Evolutionary conservation across 2,797 vertebrate genomes (phyloP).

Genomic region (Euthynnus affinis): DNA sequence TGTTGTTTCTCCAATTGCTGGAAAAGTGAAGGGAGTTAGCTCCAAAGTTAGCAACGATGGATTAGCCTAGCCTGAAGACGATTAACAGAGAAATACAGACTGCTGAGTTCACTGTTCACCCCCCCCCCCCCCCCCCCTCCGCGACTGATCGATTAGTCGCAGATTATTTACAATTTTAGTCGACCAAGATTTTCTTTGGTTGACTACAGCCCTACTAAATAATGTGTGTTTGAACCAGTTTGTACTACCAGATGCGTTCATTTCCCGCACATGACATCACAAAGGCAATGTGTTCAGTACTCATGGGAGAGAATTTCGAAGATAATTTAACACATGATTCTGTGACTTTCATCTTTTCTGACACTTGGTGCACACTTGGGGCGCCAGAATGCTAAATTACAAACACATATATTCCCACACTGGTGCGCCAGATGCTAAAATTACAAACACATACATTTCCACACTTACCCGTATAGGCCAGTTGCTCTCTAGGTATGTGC

Average conservation of each 20-base stretch:
- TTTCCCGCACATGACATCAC: neutral
- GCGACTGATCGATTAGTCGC: too few species aligned
- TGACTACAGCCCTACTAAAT: too few species aligned
- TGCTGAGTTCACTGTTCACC: too few species aligned
- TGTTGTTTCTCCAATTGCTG: too few species aligned
- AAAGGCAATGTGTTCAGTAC: neutral
- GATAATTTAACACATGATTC: neutral
- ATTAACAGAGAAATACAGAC: too few species aligned
- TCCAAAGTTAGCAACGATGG: too few species aligned
- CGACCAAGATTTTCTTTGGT: too few species aligned
- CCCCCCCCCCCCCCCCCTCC: too few species aligned
- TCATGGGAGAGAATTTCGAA: neutral
- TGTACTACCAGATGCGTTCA: neutral
- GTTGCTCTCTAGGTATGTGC: conserved; percentile 98
- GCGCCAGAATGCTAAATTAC: neutral
- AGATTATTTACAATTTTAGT: too few species aligned
- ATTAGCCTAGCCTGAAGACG: too few species aligned
- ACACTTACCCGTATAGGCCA: conserved; percentile 97
- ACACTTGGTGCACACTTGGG: neutral
- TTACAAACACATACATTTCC: conserved; percentile 1
- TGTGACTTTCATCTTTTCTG: conserved; percentile 1
- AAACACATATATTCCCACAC: conserved; percentile 55
- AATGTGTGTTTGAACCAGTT: neutral
- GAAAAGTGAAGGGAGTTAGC: too few species aligned
- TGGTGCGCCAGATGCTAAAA: conserved; percentile 39